Percentiles rank a stretch among this genome's conserved stretches.
Evolutionary conservation across 2,797 vertebrate species (phyloP).

Genomic region (Pseudotriccus pelzelni): DNA sequence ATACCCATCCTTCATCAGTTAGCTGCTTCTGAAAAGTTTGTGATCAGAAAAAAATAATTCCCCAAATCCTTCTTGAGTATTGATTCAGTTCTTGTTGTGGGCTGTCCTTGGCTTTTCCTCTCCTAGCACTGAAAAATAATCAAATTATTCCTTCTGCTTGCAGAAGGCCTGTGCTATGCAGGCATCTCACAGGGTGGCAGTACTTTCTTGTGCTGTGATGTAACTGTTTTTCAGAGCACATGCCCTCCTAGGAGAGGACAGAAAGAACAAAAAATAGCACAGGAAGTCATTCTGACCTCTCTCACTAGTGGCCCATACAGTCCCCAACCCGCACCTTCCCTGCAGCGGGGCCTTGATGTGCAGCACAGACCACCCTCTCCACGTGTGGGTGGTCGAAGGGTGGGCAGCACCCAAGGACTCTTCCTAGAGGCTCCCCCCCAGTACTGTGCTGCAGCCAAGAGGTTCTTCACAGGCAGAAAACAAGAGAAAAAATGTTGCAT

Average conservation of each 20-base stretch:
- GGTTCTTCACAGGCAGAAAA: background rate
- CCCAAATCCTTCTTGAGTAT: background rate
- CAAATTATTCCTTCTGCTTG: background rate
- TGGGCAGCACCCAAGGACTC: background rate
- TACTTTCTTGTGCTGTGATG: background rate
- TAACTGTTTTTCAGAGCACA: background rate
- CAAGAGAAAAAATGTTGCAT: background rate
- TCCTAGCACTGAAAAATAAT: background rate
- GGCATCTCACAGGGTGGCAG: background rate
- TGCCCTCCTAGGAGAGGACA: background rate
- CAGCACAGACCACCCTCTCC: background rate
- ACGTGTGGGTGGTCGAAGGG: background rate
- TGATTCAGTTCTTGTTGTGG: background rate
- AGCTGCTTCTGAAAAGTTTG: background rate
- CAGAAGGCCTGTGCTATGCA: background rate
- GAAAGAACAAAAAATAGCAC: background rate
- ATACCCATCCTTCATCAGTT: background rate
- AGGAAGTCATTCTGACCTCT: background rate
- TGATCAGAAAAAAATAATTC: background rate
- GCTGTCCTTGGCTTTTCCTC: background rate
- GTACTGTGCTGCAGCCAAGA: background rate
- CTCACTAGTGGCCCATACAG: background rate
- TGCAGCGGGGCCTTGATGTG: fast-evolving
- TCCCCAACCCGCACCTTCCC: fast-evolving
- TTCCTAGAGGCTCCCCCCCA: background rate